Conservation (phyloP, 2,113 vertebrate species). For the Mustelus asterias region DNA sequence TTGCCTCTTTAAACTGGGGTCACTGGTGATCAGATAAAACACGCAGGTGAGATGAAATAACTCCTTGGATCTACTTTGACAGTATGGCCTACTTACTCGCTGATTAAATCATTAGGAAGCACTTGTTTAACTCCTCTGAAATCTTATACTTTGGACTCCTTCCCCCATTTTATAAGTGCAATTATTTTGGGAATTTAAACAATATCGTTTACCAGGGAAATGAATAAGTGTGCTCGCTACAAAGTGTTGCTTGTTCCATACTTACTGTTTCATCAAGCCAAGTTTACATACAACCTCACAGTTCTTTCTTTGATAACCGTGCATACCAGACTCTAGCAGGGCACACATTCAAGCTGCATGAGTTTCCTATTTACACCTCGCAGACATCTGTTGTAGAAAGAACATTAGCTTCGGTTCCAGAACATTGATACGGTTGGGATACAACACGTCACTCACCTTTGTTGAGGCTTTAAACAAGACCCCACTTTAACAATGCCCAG, state of each 20-base stretch:
- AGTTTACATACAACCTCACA: background rate
- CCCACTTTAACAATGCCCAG: background rate
- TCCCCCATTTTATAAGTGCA: background rate
- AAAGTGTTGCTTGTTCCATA: background rate
- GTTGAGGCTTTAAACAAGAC: background rate
- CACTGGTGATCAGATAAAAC: background rate
- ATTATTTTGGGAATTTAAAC: conserved; percentile 26
- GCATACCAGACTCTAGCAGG: background rate
- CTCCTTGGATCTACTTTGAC: background rate
- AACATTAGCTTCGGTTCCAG: background rate
- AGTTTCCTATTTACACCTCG: background rate
- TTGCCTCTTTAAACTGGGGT: background rate
- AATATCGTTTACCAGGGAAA: conserved; percentile 24
- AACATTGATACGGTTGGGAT: background rate
- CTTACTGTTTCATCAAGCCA: background rate
- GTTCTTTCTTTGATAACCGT: background rate
- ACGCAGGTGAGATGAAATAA: conserved; percentile 24
- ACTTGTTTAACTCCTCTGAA: conserved; percentile 26
- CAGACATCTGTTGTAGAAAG: background rate
- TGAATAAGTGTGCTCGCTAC: background rate
- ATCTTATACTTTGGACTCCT: conserved; percentile 18
- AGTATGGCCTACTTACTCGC: background rate
- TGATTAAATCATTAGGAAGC: conserved; percentile 5
- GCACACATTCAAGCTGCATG: background rate
- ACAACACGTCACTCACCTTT: background rate